Base-by-base conservation (phyloP, 2,797 vertebrate genomes). In the Petrocephalus schoutedeni region DNA sequence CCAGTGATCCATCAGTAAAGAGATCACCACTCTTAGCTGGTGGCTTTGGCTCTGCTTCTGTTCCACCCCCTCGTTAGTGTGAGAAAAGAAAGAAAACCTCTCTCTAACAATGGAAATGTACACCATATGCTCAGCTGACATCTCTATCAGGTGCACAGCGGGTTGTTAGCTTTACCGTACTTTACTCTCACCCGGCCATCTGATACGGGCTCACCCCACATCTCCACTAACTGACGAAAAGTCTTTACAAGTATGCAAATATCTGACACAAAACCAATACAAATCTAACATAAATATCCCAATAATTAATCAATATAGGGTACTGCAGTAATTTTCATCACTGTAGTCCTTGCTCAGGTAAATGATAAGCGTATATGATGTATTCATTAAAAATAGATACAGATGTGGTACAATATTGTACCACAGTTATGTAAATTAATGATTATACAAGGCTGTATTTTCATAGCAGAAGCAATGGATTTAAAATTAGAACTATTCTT, bases 131-230 rank as follows among this genome's bases (percentile, higher is more conserved):
- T 95, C 93, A 91, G 91, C 94, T 94, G 93, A 94, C 94, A 90
- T 95, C 95, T 95, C 95, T 94, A 95, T 96, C 94, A 94, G 94
- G 93, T 95, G 95, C 95, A 91, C 95, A 90, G 93, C 93, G 93
- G 95, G 95, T 87, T 90, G 91, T 23, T 54, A 32, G 21, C 77
- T 45, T 45, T 21, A 82, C 93, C 92, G 94, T 94, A 93, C 93
- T 94, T 93, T 93, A 91, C 95, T 95, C 96, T 95, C 96, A 96
- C 93, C 95, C 91, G 93, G 95, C 92, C 93, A 95, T 93, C 90
- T 95, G 91, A 95, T 91, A 92, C 95, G 95, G 96, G 96, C 96
- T 95, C 96, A 94, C 93, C 92, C 89, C 86, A 71, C 93, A 89
- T 92, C 92, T 93, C 12, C 67, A 16, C 32, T 16, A 71, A 36